These are phyloP conservation scores for Semaprochilodus insignis DNA, from an alignment of 2,797 vertebrate species.

Conservation along the genomic window DNA sequence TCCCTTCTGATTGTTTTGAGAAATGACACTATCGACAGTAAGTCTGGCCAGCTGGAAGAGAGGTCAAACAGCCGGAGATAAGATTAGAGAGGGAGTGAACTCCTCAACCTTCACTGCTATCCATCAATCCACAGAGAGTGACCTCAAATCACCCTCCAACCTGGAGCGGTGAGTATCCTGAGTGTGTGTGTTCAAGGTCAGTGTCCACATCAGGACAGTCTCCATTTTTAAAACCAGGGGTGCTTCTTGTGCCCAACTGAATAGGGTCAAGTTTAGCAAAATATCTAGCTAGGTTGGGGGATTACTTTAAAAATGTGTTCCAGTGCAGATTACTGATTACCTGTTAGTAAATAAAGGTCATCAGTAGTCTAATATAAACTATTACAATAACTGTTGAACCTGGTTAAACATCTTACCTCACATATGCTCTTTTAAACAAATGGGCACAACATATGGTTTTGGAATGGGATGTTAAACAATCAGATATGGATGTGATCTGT, in stretches of 20 bases:
- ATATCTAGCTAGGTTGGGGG: neutral
- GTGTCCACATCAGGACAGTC: slow-evolving; percentile 30
- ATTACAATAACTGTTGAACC: too few relatives aligned
- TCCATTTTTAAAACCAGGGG: slow-evolving; percentile 16
- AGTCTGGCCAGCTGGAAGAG: slow-evolving; percentile 25
- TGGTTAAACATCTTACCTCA: too few relatives aligned
- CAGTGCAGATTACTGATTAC: too few relatives aligned
- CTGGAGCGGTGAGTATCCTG: slow-evolving; percentile 17
- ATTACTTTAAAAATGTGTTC: too few relatives aligned
- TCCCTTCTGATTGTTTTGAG: slow-evolving; percentile 26
- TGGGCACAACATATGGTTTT: too few relatives aligned
- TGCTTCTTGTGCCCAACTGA: slow-evolving; percentile 30
- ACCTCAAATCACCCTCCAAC: slow-evolving; percentile 47
- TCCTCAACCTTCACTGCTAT: slow-evolving; percentile 30
- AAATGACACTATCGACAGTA: slow-evolving; percentile 5
- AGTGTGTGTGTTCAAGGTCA: slow-evolving; percentile 44
- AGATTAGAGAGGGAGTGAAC: slow-evolving; percentile 47
- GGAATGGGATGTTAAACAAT: too few relatives aligned
- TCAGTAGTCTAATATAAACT: too few relatives aligned
- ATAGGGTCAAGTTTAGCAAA: slow-evolving; percentile 48
- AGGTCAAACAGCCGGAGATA: slow-evolving; percentile 47
- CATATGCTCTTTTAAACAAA: too few relatives aligned
- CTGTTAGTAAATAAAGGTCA: too few relatives aligned
- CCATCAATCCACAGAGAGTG: slow-evolving; percentile 33
- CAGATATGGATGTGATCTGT: too few relatives aligned